Base-by-base conservation (phyloP, 1,140 invertebrate species). In the Tyrophagus putrescentiae region DNA sequence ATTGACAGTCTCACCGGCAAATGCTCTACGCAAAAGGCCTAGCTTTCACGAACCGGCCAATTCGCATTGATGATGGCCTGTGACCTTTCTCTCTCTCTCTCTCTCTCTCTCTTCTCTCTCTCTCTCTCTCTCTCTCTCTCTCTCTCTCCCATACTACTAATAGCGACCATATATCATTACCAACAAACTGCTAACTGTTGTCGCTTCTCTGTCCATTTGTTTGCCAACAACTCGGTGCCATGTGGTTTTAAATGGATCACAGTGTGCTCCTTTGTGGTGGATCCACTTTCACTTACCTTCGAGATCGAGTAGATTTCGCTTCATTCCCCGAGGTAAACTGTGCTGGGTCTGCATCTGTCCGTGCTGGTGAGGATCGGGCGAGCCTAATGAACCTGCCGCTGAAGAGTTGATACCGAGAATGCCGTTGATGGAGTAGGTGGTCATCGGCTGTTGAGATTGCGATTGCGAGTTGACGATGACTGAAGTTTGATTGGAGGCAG, bases 341-440 rank as follows among this genome's bases (percentile, higher is more conserved):
- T 54, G 52, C n/a, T 54, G 52, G 5, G 50, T 32, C 7, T 53
- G 50, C 23, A 53, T 16, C 7, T 53, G 50, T n/a, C n/a, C n/a
- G 23, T 53, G 50, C 23, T 50, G 25, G 5, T 6, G 31, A 44
- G 34, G n/a, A 23, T 44, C 3, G 23, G 60, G 25, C 23, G 56
- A 32, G 4, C 4, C 45, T 5, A 39, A 16, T 57, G 62, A 25
- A 23, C 18, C 41, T 25, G 31, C 28, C 31, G 58, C 21, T 54
- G 45, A 32, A 7, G 48, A 62, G 18, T 64, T 50, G 65, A 93
- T 86, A 21, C 89, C 89, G 23, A 93, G 78, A 71, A 93, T 92
- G n/a, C 90, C 89, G 72, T 90, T 92, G 74, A 93, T 94, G 73
- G 86, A 90, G 76, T 94, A 94, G 60, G 62, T 63, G 27, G 44